Evolutionary conservation across 2,888 invertebrate genomes (phyloP), one percentile per base, ranked within the genome.

Genomic region (Coecobrya sp.): DNA sequence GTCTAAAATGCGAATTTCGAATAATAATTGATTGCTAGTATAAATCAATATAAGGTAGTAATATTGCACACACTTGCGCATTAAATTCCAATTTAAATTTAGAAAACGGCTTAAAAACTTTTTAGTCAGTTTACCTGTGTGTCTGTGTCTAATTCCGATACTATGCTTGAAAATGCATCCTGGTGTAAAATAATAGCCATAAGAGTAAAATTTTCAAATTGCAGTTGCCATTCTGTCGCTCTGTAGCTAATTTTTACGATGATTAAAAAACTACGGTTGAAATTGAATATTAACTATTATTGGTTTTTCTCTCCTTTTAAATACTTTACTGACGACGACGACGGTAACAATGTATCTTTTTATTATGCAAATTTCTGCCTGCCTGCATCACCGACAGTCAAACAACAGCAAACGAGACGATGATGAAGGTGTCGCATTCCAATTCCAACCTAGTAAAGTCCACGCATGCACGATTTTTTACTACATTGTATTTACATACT

Each of bases 171-270:
- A 49, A 49, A 49, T 49, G 49, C 13, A 13, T 49, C 11, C 49
- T 49, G 49, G 10, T 13, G 4, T 42, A n/a, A n/a, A 36, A 36
- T 36, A 36, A 36, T 36, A 36, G 36, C 36, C 36, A 7, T 7
- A 36, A 36, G 3, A 7, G 36, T 36, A 4, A 36, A 7, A 49
- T 49, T 13, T 49, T 49, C 49, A 49, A 13, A 49, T 49, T 49
- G 49, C 49, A 49, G 49, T 49, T 49, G 49, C 49, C 13, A 49
- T 7, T 49, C 49, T 49, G 5, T 49, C 49, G 1, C 4, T 49
- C 10, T 49, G 10, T 49, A n/a, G n/a, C n/a, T n/a, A n/a, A n/a
- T n/a, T n/a, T 55, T 81, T 55, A 81, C n/a, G 52, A 81, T 81
- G 27, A 81, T 55, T 55, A 19, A 49, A 76, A 22, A 10, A 62